These are phyloP conservation scores for Elaeidobius kamerunicus DNA, from an alignment of 2,888 invertebrate genomes.

Conservation along the genomic window DNA sequence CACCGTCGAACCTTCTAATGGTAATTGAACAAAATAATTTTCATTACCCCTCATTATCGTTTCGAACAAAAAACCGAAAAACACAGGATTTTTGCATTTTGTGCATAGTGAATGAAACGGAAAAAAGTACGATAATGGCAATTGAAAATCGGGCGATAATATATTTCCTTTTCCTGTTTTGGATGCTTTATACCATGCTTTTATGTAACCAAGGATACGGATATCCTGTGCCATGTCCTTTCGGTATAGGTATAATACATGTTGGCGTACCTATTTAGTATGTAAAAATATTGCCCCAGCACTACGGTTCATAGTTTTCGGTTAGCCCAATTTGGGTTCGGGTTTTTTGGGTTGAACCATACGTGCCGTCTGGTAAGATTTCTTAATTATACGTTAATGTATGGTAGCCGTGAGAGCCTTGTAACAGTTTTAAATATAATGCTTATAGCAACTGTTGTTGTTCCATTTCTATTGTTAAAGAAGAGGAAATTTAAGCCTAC, in stretches of 20 bases:
- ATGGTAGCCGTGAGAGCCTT: too few relatives aligned
- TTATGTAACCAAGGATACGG: slow-evolving; percentile 49
- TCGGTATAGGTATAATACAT: slow-evolving; percentile 34
- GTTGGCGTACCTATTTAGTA: slow-evolving; percentile 27
- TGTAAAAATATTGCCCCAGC: slow-evolving; percentile 27
- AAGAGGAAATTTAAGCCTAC: too few relatives aligned
- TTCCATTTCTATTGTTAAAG: too few relatives aligned
- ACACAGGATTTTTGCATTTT: slow-evolving; percentile 39
- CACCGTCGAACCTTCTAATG: neutral
- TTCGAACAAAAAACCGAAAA: slow-evolving; percentile 24
- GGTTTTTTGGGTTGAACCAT: slow-evolving; percentile 2
- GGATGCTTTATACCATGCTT: slow-evolving; percentile 39
- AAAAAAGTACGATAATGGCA: slow-evolving; percentile 41
- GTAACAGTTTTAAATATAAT: too few relatives aligned
- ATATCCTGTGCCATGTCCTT: slow-evolving; percentile 47
- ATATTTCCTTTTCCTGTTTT: slow-evolving; percentile 48
- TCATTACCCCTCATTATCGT: slow-evolving; percentile 21
- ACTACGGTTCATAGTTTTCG: slow-evolving; percentile 1
- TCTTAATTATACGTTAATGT: too few relatives aligned
- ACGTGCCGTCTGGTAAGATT: slow-evolving; percentile 17
- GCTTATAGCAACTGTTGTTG: too few relatives aligned
- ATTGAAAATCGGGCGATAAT: slow-evolving; percentile 50
- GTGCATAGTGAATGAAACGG: slow-evolving; percentile 41
- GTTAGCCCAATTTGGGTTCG: neutral
- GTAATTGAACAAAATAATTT: slow-evolving; percentile 5